Percentiles rank a stretch among this genome's conserved stretches.
Conservation (phyloP, 2,888 invertebrate genomes). For the Girardia tigrina region DNA sequence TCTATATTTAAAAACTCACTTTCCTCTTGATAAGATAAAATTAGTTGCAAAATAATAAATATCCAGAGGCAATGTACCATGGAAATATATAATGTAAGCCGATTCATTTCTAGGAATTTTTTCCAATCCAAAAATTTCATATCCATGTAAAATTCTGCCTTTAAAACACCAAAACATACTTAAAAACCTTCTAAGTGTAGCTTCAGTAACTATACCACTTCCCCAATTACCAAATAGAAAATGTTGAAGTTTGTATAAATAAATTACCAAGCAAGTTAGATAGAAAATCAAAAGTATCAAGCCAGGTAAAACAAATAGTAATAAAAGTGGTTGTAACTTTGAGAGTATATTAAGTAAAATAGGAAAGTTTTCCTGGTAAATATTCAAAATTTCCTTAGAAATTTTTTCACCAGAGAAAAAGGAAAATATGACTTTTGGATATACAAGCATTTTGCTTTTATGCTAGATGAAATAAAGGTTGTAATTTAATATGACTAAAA, state of each 20-base stretch:
- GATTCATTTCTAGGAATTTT: conserved; percentile 72
- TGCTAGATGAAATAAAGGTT: too few species aligned
- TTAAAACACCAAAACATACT: conserved; percentile 28
- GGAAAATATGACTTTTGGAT: too few species aligned
- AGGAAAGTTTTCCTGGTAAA: not conserved
- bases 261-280: not conserved
- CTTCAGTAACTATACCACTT: not conserved
- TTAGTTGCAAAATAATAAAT: conserved; percentile 76
- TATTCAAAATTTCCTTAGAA: not conserved
- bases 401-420: too few species aligned
- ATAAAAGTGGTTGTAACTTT: conserved; percentile 13
- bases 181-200: not conserved
- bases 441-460: too few species aligned
- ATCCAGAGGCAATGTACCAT: conserved; percentile 88
- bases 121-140: conserved; percentile 67
- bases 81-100: conserved; percentile 82
- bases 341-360: not conserved
- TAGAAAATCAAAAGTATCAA: conserved; percentile 15
- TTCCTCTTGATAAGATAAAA: not conserved
- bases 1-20: not conserved
- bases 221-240: not conserved
- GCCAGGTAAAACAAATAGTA: conserved; percentile 19
- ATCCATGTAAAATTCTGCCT: conserved; percentile 34
- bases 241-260: not conserved
- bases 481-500: too few species aligned